Evolutionary conservation across 2,113 vertebrate species (phyloP), one percentile per base, ranked within the genome.

Genomic region (Hystrix brachyura): DNA sequence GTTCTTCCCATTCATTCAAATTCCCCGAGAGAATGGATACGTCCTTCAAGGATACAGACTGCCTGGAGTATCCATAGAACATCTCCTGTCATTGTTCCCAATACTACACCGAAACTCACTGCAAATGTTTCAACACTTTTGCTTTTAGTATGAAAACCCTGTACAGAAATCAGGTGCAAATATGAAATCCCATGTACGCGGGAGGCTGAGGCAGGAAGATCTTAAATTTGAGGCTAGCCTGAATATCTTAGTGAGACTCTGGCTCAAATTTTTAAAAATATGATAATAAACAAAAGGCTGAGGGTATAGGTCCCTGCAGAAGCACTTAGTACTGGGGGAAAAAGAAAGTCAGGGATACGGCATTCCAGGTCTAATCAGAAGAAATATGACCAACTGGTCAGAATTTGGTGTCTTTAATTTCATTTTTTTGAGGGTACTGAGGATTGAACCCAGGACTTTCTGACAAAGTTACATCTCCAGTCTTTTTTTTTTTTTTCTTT

Each of bases 341-440:
- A 7, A 4, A 46, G 9, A 13, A 25, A 13, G n/a, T 11, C 8
- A 21, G 19, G 21, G 12, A 2, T 72, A 25, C 3, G 13, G 3
- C 46, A 29, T 48, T 48, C 29, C 13, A 76, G 17, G 15, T 76
- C 74, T 76, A 29, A 3, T 12, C 71, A 23, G 10, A 43, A 43
- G 10, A 43, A 72, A 23, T 23, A 43, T 57, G 19, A 43, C 7
- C 10, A 0, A 72, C n/a, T 46, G 38, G 25, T 25, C 7, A n/a
- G 17, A 32, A n/a, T 65, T 8, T 4, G 17, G 18, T 3, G 25
- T 29, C 23, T 51, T 51, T 15, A 29, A 46, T 46, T 43, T 4
- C 12, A 64, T 29, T 64, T 27, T 46, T 72, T 43, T 72, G 21
- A 2, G 12, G 21, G 71, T 43, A 25, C 25, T 46, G 10, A 67